Conservation (phyloP, 2,797 vertebrate genomes). For the Coregonus sp. region DNA sequence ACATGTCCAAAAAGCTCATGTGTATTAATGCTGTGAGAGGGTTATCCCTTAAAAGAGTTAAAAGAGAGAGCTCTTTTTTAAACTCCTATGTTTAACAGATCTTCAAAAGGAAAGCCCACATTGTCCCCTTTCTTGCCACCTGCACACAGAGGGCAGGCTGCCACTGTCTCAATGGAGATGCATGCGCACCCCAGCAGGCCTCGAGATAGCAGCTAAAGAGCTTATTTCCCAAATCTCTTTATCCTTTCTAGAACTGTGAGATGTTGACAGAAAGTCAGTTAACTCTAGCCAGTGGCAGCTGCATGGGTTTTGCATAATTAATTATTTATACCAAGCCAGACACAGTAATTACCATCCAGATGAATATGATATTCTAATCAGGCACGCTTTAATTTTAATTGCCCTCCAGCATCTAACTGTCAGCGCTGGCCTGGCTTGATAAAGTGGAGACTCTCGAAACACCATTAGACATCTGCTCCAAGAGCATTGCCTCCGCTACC, state of each 20-base stretch:
- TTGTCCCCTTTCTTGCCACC: conserved; percentile 63
- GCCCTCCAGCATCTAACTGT: conserved; percentile 97
- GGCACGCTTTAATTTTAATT: conserved; percentile 93
- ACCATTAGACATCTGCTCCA: conserved; percentile 95
- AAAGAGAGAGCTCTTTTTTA: conserved; percentile 37
- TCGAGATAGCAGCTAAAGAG: conserved; percentile 82
- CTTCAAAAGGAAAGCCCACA: conserved; percentile 63
- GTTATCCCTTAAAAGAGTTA: conserved; percentile 44
- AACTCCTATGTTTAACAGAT: conserved; percentile 42
- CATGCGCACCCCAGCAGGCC: conserved; percentile 69
- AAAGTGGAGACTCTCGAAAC: conserved; percentile 89
- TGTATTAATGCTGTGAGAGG: conserved; percentile 27
- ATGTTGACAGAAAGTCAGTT: conserved; percentile 93
- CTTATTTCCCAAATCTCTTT: conserved; percentile 87
- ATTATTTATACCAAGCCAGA: conserved; percentile 98
- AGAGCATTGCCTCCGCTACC: conserved; percentile 72
- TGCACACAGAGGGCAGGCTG: conserved; percentile 71
- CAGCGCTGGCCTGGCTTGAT: conserved; percentile 89
- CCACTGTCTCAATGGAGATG: conserved; percentile 71
- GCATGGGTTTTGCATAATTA: conserved; percentile 98
- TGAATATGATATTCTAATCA: conserved; percentile 99
- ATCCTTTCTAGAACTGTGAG: conserved; percentile 83
- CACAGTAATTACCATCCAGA: conserved; percentile 99
- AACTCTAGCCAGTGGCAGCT: conserved; percentile 96
- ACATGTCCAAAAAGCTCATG: conserved; percentile 20